Evolutionary conservation across 2,113 vertebrate species (phyloP).

Genomic region (Rhinolophus ferrumequinum): DNA sequence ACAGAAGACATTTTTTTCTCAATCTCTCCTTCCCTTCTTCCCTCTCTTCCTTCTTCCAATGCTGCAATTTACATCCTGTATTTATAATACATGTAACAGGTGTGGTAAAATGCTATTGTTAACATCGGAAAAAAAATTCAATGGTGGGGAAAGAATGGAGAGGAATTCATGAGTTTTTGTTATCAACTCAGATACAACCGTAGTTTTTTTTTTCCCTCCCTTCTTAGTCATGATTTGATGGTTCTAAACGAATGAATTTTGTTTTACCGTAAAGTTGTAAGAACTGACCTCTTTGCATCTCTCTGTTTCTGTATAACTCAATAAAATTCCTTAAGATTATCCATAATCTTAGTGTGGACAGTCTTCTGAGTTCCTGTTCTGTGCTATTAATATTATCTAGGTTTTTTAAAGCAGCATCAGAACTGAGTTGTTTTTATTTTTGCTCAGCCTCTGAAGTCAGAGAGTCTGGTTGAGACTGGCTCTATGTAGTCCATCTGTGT

Average conservation of each 20-base stretch:
- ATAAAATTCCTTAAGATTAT: neutral
- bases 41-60: neutral
- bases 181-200: neutral
- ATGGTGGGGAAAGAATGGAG: neutral
- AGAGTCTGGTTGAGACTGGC: neutral
- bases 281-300: neutral
- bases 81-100: neutral
- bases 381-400: neutral
- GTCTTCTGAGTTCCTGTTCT: neutral
- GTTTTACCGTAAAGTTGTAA: neutral
- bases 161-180: neutral
- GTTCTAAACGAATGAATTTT: constrained; percentile 13
- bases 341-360: too few relatives aligned
- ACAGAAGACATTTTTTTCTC: neutral
- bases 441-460: neutral
- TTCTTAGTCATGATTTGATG: neutral
- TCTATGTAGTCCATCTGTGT: neutral
- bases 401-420: neutral
- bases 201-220: neutral
- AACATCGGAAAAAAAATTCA: neutral
- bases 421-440: neutral
- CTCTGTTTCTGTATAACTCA: neutral
- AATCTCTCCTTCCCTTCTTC: neutral
- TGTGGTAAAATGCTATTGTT: neutral
- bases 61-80: neutral